Evolutionary conservation across 1,140 invertebrate genomes (phyloP), one percentile per base, ranked within the genome.

Genomic region (Procambarus virginalis): DNA sequence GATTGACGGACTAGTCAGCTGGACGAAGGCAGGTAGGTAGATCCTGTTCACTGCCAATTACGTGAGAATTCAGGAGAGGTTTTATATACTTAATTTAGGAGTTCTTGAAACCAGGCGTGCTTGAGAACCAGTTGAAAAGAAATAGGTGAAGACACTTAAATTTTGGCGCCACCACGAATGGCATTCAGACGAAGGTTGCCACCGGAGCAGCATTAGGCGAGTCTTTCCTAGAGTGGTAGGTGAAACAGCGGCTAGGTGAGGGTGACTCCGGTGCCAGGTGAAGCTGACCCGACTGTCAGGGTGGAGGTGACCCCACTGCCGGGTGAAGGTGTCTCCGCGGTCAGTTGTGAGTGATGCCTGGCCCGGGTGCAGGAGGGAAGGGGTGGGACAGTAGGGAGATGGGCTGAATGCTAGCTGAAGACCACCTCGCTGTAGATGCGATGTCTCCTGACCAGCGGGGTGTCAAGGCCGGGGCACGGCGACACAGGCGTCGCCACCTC

Each of bases 351-450:
- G 60, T 64, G 60, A 64, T 58, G 85, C 22, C 5, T 75, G 46
- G 58, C 51, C 45, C 20, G n/a, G 85, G 73, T 48, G 76, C 3
- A 64, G 10, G 45, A 6, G 83, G 73, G 34, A 14, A 34, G 58
- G 10, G 55, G 51, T 14, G 34, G 51, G 5, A 58, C 49, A 20
- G 48, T 51, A 9, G n/a, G 45, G 60, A 14, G 60, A 45, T 34
- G 17, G 34, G 34, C 34, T 34, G 34, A 6, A 17, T 48, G 78
- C 78, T 88, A 88, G 64, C 60, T 88, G 86, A 88, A 88, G 46
- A 88, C 86, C 8, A 88, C 86, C 86, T 88, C 60, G 64, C 86
- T 88, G 79, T 88, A 88, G 60, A 88, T 78, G 12, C 86, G 77
- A 55, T 88, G 86, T 75, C 86, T 79, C 68, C 78, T 88, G 60